A percentile compares a stretch with the other conserved stretches of the same genome.
These are phyloP conservation scores for Spisula solida DNA, from an alignment of 2,888 invertebrate genomes.

Conservation along the genomic window DNA sequence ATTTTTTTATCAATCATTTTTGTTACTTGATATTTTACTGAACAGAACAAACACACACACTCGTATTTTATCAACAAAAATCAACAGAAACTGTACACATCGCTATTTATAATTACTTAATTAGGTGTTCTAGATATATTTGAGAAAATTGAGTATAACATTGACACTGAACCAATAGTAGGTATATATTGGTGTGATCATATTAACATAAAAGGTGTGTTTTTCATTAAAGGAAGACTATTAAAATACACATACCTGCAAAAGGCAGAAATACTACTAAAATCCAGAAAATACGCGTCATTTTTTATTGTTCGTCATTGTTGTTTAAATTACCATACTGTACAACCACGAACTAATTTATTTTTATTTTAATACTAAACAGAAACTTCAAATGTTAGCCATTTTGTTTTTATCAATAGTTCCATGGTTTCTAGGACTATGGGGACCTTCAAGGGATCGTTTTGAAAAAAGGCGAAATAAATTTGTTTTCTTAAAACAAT, in stretches of 20 bases:
- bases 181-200: too few relatives aligned
- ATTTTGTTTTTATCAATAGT: conserved; percentile 34
- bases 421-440: conserved; percentile 35
- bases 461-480: background rate
- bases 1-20: too few relatives aligned
- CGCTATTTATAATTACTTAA: too few relatives aligned
- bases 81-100: too few relatives aligned
- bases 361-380: conserved; percentile 2
- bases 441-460: background rate
- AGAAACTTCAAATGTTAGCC: background rate
- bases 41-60: too few relatives aligned
- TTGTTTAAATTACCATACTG: background rate
- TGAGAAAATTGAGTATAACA: too few relatives aligned
- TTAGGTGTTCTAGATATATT: too few relatives aligned
- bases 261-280: conserved; percentile 25
- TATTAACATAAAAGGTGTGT: too few relatives aligned
- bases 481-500: too few relatives aligned
- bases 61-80: too few relatives aligned
- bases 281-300: background rate
- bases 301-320: background rate
- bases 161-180: too few relatives aligned
- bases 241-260: background rate
- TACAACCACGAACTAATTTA: background rate
- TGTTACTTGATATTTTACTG: too few relatives aligned
- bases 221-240: background rate